Evolutionary conservation across 2,797 vertebrate species (phyloP), one percentile per base, ranked within the genome.

Genomic region (Coreius guichenoti): DNA sequence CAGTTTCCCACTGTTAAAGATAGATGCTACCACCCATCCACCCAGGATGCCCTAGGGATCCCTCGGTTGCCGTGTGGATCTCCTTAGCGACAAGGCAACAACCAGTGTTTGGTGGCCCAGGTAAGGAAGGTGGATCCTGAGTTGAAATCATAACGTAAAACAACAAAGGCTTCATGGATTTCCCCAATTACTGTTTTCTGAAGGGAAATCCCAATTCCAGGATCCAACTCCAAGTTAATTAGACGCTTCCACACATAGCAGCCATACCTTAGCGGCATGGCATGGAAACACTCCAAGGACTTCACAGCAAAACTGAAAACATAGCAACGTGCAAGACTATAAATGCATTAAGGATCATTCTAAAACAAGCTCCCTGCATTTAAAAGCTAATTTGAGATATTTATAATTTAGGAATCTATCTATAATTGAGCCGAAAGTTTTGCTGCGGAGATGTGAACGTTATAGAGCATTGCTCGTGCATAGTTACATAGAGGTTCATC

Each of bases 151-250:
- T 36, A 84, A 70, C 17, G 9, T 68, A 67, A 49, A 86, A 88
- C 51, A 81, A 75, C 72, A 85, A 78, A 83, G 70, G 56, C 86
- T 86, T 75, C 33, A 81, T 86, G 89, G 89, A 90, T 91, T 90
- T 89, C 89, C 89, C 86, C 88, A 90, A 89, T 90, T 89, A 88
- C 87, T 86, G 82, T 87, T 91, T 89, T 89, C 85, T 63, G 75
- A 83, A 91, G 88, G 89, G 82, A 88, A 88, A 87, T 87, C 87
- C 87, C 86, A 86, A 79, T 81, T 87, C 78, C 87, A 69, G 36
- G 58, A 36, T 72, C 75, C 45, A 84, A 33, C 81, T 73, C 78
- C 26, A 21, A 68, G 61, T 70, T 90, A 90, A 91, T 89, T 88
- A 90, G 87, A 91, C 84, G 86, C 89, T 81, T 86, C 86, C 43